These are phyloP conservation scores for Apodemia hepburni DNA, from an alignment of 2,888 invertebrate genomes.

Conservation along the genomic window DNA sequence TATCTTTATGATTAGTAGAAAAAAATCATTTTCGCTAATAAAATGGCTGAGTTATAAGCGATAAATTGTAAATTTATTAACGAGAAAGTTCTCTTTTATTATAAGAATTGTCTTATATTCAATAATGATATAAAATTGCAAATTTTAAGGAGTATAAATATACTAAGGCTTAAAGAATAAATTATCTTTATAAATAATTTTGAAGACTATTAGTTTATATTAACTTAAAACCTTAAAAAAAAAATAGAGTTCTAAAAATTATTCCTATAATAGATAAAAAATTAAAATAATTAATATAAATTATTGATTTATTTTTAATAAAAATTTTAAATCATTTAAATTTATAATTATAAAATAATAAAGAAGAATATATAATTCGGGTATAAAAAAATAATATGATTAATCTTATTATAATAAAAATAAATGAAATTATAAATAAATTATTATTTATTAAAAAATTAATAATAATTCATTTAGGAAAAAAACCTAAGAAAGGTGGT, in stretches of 20 bases:
- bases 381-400: constrained; percentile 79
- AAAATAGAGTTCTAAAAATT: constrained; percentile 57
- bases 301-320: constrained; percentile 53
- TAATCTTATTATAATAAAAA: constrained; percentile 75
- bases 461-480: constrained; percentile 81
- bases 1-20: constrained; percentile 88
- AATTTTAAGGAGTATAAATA: constrained; percentile 67
- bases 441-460: constrained; percentile 69
- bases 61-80: constrained; percentile 84
- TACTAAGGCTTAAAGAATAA: constrained; percentile 79
- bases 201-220: constrained; percentile 82
- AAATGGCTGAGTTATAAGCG: constrained; percentile 82
- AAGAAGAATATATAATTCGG: constrained; percentile 69
- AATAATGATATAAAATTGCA: constrained; percentile 82
- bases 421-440: constrained; percentile 56
- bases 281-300: constrained; percentile 44
- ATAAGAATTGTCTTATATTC: constrained; percentile 65
- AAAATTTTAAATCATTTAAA: constrained; percentile 64
- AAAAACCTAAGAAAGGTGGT: constrained; percentile 82
- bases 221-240: constrained; percentile 79
- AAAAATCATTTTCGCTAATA: constrained; percentile 83
- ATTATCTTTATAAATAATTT: constrained; percentile 79
- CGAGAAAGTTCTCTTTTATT: constrained; percentile 75
- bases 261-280: constrained; percentile 48
- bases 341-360: constrained; percentile 71